Evolutionary conservation across 2,888 invertebrate genomes (phyloP).

Genomic region (Stenoptilia bipunctidactyla): DNA sequence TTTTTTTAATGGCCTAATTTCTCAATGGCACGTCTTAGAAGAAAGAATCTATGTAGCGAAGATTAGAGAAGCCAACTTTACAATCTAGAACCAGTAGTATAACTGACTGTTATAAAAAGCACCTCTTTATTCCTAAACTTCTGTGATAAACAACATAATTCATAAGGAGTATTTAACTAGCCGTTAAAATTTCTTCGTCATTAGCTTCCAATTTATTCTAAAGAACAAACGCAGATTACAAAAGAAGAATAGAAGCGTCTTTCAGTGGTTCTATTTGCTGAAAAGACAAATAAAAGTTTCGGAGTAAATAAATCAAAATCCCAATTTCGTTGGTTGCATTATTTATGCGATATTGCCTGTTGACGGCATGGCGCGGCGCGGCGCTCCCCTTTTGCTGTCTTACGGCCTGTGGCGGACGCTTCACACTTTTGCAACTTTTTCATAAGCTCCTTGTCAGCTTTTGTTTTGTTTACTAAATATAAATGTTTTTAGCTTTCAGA

Average conservation of each 20-base stretch:
- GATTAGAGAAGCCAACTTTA: too few species aligned
- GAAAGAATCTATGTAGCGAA: too few species aligned
- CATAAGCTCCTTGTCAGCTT: slow-evolving; percentile 23
- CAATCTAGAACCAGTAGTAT: too few species aligned
- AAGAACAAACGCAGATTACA: slow-evolving; percentile 26
- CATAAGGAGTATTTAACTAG: too few species aligned
- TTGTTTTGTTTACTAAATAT: slow-evolving; percentile 4
- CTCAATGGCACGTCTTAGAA: too few species aligned
- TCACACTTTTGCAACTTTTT: slow-evolving; percentile 47
- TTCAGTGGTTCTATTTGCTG: slow-evolving; percentile 30
- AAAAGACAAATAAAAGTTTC: slow-evolving; percentile 63
- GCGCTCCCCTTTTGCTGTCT: slow-evolving; percentile 53
- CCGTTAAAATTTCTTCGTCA: slow-evolving; percentile 26
- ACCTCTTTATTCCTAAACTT: too few species aligned
- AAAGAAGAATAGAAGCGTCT: slow-evolving; percentile 23
- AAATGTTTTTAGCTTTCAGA: not conserved
- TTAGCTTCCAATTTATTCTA: slow-evolving; percentile 25
- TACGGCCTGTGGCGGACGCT: slow-evolving; percentile 22
- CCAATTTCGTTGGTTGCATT: slow-evolving; percentile 64
- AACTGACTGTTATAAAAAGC: too few species aligned
- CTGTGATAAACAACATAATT: too few species aligned
- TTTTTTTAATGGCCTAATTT: too few species aligned
- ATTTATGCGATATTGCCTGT: slow-evolving; percentile 66
- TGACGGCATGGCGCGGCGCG: slow-evolving; percentile 29
- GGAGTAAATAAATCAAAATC: slow-evolving; percentile 68